phyloP scores from a whole-genome alignment of 2,888 invertebrate species.

The Andrena minutula region DNA sequence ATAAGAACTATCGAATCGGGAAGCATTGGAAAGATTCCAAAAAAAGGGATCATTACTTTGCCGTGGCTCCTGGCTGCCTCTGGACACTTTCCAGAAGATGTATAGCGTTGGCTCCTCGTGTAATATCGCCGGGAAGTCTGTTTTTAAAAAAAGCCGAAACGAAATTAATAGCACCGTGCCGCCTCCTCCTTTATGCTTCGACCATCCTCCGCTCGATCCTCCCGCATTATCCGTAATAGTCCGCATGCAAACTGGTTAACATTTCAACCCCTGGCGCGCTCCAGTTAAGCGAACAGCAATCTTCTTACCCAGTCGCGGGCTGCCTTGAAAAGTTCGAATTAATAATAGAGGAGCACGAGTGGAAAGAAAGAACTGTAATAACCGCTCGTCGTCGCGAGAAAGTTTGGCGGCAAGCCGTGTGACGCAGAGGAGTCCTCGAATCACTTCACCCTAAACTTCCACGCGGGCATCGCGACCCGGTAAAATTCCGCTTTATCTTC shows the following conservation, averaged over 20 bases:
- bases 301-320: too few relatives aligned
- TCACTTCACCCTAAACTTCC: slow-evolving; percentile 11
- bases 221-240: not conserved
- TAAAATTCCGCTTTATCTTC: not conserved
- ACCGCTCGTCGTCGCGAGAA: not conserved
- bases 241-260: slow-evolving; percentile 1
- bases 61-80: slow-evolving; percentile 51
- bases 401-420: not conserved
- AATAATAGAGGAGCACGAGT: not conserved
- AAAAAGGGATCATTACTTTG: slow-evolving; percentile 68
- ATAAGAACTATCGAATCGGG: slow-evolving; percentile 52
- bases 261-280: not conserved
- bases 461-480: not conserved
- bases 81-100: slow-evolving; percentile 66
- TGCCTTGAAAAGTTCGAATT: not conserved
- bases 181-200: not conserved
- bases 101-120: slow-evolving; percentile 40
- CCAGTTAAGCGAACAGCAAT: not conserved
- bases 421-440: slow-evolving; percentile 6
- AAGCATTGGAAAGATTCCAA: slow-evolving; percentile 65
- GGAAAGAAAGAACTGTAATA: not conserved
- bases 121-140: slow-evolving; percentile 38
- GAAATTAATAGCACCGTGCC: slow-evolving; percentile 33
- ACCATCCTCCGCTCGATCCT: not conserved
- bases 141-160: slow-evolving; percentile 26